Percentiles rank a stretch among this genome's conserved stretches.
Conservation (phyloP, 2,888 invertebrate species). For the Merodon equestris region DNA sequence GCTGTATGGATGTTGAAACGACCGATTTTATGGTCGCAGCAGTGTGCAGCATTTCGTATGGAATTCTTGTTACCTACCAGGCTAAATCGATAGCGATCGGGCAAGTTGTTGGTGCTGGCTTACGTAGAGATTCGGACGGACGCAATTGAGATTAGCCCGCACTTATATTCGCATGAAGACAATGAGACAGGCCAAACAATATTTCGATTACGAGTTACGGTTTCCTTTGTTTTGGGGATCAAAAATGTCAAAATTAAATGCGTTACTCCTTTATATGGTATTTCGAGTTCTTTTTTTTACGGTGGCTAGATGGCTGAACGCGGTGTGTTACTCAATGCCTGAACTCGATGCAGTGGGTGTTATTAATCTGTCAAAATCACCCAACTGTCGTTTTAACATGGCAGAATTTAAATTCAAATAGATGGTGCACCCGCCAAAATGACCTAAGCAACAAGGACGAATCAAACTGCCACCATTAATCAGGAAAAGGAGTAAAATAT, state of each 20-base stretch:
- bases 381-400: no score
- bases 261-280: no score
- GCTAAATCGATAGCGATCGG: slow-evolving; percentile 61
- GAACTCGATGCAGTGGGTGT: no score
- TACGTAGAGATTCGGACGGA: slow-evolving; percentile 45
- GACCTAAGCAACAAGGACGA: no score
- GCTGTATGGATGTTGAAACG: slow-evolving; percentile 29
- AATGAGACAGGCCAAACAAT: slow-evolving; percentile 13
- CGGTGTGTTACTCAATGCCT: no score
- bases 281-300: no score
- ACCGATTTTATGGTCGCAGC: slow-evolving; percentile 16
- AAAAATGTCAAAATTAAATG: slow-evolving; percentile 64
- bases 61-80: slow-evolving; percentile 65
- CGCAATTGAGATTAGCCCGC: slow-evolving; percentile 32
- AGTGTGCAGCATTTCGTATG: slow-evolving; percentile 49
- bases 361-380: no score
- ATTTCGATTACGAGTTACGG: slow-evolving; percentile 29
- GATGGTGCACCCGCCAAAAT: no score
- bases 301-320: no score
- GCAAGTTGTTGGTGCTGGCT: slow-evolving; percentile 45
- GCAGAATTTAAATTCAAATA: no score
- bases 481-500: no score
- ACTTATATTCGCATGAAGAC: slow-evolving; percentile 23
- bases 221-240: slow-evolving; percentile 34
- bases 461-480: no score